Evolutionary conservation across 2,113 vertebrate genomes (phyloP).

Genomic region (zebrafish (Danio rerio)): DNA sequence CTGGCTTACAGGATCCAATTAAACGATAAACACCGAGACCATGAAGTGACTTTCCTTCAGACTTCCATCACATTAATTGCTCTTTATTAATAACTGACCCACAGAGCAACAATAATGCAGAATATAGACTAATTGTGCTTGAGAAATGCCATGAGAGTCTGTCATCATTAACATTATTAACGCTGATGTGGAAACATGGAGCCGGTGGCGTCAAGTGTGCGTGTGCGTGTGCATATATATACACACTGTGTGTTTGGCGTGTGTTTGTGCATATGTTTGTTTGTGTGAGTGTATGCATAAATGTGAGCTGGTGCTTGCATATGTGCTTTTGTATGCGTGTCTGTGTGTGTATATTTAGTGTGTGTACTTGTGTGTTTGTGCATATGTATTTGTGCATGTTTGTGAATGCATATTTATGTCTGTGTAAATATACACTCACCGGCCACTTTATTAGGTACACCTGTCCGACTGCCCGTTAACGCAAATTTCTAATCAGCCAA

Average conservation of each 20-base stretch:
- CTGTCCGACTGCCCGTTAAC: too few relatives aligned
- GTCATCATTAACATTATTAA: neutral
- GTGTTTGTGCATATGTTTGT: neutral
- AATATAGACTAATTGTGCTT: neutral
- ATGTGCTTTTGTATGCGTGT: too few relatives aligned
- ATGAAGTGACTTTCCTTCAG: neutral
- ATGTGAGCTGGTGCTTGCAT: too few relatives aligned
- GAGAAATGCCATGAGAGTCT: constrained; percentile 26
- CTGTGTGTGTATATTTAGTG: too few relatives aligned
- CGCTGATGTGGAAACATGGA: neutral
- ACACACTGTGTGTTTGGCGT: neutral
- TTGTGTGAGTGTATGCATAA: neutral
- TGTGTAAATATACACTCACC: too few relatives aligned
- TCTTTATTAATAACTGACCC: constrained; percentile 21
- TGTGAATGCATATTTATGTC: too few relatives aligned
- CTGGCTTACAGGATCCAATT: neutral
- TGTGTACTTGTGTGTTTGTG: too few relatives aligned
- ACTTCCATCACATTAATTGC: neutral
- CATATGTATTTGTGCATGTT: too few relatives aligned
- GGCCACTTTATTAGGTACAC: too few relatives aligned
- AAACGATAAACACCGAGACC: neutral
- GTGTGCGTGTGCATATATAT: neutral
- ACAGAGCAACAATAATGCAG: neutral
- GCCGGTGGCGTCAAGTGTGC: neutral
- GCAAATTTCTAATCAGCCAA: too few relatives aligned